Evolutionary conservation across 2,113 vertebrate genomes (phyloP), one percentile per base, ranked within the genome.

Genomic region (Pica pica): DNA sequence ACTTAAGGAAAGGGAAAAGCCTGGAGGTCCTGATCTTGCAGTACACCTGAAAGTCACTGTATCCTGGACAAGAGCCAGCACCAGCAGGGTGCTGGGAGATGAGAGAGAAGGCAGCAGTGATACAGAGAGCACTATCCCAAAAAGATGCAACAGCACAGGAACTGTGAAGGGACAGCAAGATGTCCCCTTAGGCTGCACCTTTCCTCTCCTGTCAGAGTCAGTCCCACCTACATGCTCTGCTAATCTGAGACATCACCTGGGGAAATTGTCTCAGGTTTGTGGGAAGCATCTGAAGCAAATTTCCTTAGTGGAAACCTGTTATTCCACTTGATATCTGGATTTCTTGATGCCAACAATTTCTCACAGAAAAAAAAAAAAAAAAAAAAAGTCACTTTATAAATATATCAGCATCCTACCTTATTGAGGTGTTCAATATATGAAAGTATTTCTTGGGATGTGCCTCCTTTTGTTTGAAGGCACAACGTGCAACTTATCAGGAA

Each of bases 401-500:
- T 46, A n/a, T 27, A 24, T 28, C 39, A 49, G 16, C 22, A 60
- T 49, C 3, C 3, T 44, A 18, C 7, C 13, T 59, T 41, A 33
- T 4, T 35, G 26, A 55, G 16, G 3, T 47, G 6, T 8, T 16
- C 8, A 35, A 28, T 44, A 28, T 26, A 46, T 4, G 27, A n/a
- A 61, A 53, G 6, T 22, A 33, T 69, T 91, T 60, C 41, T 42
- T 73, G 57, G 46, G 82, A 74, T 16, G 1, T 75, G 8, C 3
- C 26, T 28, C 24, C 17, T 87, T n/a, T 74, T 47, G 4, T 87
- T 27, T 69, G 33, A 85, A 80, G 41, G 30, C 5, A 71, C 20
- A 57, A 14, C 0, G 0, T 65, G 37, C 2, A 0, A 0, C 10
- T 68, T 68, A 55, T 46, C 26, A 39, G 41, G 44, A 37, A 19